phyloP scores from a whole-genome alignment of 2,888 invertebrate genomes.

The Hoplodrina blanda region DNA sequence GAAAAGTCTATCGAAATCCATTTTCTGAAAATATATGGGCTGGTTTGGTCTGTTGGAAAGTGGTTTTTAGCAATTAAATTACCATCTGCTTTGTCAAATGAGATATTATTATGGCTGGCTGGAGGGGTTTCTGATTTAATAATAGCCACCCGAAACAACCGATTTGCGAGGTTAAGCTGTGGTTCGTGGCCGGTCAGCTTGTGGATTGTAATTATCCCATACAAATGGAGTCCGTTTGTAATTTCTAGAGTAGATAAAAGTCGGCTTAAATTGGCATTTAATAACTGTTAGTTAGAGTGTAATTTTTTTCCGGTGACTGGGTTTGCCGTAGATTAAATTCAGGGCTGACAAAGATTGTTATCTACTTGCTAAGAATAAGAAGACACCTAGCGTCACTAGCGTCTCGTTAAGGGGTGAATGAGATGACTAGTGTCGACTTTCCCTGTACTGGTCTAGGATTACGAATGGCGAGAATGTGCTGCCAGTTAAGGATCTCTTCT shows the following conservation, averaged over 20 bases:
- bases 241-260: neutral
- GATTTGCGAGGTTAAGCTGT: slow-evolving; percentile 9
- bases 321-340: neutral
- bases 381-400: neutral
- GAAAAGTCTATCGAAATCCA: neutral
- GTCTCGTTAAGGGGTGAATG: neutral
- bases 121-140: slow-evolving; percentile 9
- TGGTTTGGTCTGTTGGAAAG: neutral
- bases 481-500: neutral
- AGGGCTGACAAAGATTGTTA: neutral
- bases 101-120: too few species aligned
- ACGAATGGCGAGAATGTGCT: neutral
- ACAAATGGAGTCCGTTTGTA: slow-evolving; percentile 9
- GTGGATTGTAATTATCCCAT: neutral
- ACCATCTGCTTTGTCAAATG: neutral
- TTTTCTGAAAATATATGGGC: neutral
- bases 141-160: slow-evolving; percentile 16
- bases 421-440: neutral
- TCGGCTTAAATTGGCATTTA: neutral
- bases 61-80: neutral
- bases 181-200: neutral
- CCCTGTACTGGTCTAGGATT: neutral
- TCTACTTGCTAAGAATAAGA: neutral
- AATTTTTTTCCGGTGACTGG: neutral
- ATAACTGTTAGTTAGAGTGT: neutral